phyloP scores from a whole-genome alignment of 2,888 invertebrate species.

The Siphlonurus alternatus region DNA sequence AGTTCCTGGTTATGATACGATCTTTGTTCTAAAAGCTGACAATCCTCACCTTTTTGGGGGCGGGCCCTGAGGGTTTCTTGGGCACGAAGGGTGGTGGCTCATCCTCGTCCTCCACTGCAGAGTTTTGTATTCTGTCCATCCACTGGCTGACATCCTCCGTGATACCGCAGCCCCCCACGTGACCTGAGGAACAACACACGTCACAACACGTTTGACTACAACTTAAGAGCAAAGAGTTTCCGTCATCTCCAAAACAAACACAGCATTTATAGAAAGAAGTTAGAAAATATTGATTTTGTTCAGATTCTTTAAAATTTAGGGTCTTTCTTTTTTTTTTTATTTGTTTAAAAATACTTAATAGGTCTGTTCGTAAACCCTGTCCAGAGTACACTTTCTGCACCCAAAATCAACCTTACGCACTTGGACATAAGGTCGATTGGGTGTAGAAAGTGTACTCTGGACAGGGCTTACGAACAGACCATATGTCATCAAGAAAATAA shows the following conservation, averaged over 20 bases:
- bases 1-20: background rate
- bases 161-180: slow-evolving; percentile 73
- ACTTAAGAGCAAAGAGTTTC: slow-evolving; percentile 21
- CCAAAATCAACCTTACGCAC: too few species aligned
- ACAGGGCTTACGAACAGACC: too few species aligned
- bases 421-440: too few species aligned
- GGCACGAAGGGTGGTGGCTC: background rate
- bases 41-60: background rate
- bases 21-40: background rate
- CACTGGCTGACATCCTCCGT: slow-evolving; percentile 74
- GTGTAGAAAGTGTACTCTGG: too few species aligned
- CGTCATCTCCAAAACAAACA: background rate
- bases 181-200: slow-evolving; percentile 36
- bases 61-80: background rate
- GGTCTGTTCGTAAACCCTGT: too few species aligned
- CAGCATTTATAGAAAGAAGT: background rate
- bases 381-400: too few species aligned
- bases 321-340: too few species aligned
- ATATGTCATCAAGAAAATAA: too few species aligned
- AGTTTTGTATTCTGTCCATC: slow-evolving; percentile 75
- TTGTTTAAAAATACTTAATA: too few species aligned
- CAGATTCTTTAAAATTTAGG: too few species aligned
- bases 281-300: too few species aligned
- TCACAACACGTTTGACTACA: slow-evolving; percentile 21
- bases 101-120: slow-evolving; percentile 24